Conservation (phyloP, 1,140 invertebrate genomes). For the Apis laboriosa region DNA sequence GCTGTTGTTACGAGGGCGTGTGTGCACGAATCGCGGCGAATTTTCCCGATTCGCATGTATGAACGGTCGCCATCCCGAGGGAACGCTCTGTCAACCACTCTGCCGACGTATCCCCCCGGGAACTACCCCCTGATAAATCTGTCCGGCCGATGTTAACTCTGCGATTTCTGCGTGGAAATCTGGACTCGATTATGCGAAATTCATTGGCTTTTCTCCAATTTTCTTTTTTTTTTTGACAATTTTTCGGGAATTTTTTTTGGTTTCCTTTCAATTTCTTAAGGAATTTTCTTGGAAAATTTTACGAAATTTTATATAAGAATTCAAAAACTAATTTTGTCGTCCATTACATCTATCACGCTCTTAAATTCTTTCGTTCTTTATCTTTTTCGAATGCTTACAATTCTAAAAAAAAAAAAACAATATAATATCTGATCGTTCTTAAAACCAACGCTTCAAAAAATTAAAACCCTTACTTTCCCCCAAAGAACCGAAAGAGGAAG, state of each 20-base stretch:
- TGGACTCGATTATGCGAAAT: constrained; percentile 35
- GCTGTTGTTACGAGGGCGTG: constrained; percentile 60
- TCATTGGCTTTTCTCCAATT: not conserved
- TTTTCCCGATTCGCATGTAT: constrained; percentile 78
- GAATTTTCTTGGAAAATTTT: not conserved
- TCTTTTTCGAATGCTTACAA: too few relatives aligned
- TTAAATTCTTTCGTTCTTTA: too few relatives aligned
- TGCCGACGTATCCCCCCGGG: constrained; percentile 70
- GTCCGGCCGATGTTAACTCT: constrained; percentile 72
- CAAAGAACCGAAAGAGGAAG: not conserved
- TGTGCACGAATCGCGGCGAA: constrained; percentile 50
- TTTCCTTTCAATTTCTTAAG: not conserved
- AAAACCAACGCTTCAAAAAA: too few relatives aligned
- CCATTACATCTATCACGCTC: too few relatives aligned
- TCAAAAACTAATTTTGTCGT: too few relatives aligned
- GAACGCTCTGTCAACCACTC: constrained; percentile 73
- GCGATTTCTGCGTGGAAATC: constrained; percentile 57
- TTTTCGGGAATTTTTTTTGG: not conserved
- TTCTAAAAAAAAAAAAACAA: too few relatives aligned
- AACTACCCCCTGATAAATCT: constrained; percentile 71
- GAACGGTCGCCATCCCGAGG: constrained; percentile 68
- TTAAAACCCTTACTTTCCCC: too few relatives aligned
- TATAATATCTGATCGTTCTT: too few relatives aligned
- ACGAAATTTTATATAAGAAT: not conserved
- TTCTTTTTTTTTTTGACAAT: not conserved